Conservation (phyloP, 2,797 vertebrate species). For the Alcedo atthis region DNA sequence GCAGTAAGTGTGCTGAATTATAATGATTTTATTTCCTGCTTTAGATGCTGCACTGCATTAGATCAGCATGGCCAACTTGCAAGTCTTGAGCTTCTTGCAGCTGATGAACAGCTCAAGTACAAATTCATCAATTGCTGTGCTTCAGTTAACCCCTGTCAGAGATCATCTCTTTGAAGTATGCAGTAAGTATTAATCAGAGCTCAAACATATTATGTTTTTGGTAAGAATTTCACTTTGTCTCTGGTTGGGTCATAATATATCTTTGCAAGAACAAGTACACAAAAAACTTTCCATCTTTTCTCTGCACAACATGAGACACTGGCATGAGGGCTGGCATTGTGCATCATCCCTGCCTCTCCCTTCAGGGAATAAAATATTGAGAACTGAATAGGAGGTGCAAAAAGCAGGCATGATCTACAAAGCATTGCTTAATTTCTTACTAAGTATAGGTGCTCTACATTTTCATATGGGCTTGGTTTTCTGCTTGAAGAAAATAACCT, state of each 20-base stretch:
- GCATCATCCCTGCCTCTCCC: neutral
- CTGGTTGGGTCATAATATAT: neutral
- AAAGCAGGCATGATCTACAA: neutral
- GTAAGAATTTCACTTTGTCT: neutral
- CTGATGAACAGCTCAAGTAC: neutral
- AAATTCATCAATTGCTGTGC: neutral
- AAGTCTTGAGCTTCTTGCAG: neutral
- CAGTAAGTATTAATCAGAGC: neutral
- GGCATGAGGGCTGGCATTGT: neutral
- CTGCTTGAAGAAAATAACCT: neutral
- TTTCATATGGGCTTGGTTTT: neutral
- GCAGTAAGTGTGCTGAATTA: neutral
- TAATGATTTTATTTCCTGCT: neutral
- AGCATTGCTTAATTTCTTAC: accelerated
- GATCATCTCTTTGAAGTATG: neutral
- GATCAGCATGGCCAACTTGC: neutral
- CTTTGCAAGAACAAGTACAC: neutral
- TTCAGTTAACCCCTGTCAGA: neutral
- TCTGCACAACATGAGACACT: neutral
- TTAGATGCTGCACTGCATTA: neutral
- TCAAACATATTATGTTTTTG: neutral
- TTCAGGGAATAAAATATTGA: neutral
- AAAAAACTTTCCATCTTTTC: neutral
- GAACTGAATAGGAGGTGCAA: neutral
- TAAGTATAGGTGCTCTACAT: neutral